Evolutionary conservation across 1,140 invertebrate genomes (phyloP), one percentile per base, ranked within the genome.

Genomic region (Cecropterus lyciades): DNA sequence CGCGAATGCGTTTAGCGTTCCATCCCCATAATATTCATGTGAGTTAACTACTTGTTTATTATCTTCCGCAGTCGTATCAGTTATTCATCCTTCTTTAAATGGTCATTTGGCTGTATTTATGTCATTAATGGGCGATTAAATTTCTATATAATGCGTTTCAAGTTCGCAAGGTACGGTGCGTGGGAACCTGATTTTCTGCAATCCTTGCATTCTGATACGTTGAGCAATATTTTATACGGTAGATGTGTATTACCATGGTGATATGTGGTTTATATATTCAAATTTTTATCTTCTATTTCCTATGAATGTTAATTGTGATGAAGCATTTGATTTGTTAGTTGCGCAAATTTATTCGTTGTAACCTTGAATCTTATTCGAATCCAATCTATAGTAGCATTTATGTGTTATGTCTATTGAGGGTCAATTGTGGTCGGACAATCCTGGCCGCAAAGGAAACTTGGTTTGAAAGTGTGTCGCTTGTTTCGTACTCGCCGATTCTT

Each of bases 21-120:
- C 87, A 89, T 65, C 85, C 87, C 27, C 78, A 89, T 75, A 87
- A 89, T 67, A 89, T 91, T 52, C 87, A 91, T 49, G 87, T 91
- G 76, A 91, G 89, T 82, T 67, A 68, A 16, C 46, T 48, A 17
- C 40, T 52, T 60, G 20, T 33, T 66, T 30, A 15, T 55, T 11
- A 52, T 55, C 13, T 33, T 42, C 7, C 13, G n/a, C 15, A 37
- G 60, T 55, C 13, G 13, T 8, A 24, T 24, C 5, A n/a, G 4
- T 24, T 3, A 62, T 51, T 62, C 24, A 20, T 20, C 15, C 15
- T 51, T 42, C 10, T 63, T 14, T 33, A 60, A 17, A 30, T 30
- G 17, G 48, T 68, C 56, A 46, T 68, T 59, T 67, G 48, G 59
- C 46, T 42, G 24, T 53, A 52, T 55, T 49, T 30, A 7, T 37